Conservation (phyloP, 1,140 invertebrate genomes). For the Ceratosolen fusciceps region DNA sequence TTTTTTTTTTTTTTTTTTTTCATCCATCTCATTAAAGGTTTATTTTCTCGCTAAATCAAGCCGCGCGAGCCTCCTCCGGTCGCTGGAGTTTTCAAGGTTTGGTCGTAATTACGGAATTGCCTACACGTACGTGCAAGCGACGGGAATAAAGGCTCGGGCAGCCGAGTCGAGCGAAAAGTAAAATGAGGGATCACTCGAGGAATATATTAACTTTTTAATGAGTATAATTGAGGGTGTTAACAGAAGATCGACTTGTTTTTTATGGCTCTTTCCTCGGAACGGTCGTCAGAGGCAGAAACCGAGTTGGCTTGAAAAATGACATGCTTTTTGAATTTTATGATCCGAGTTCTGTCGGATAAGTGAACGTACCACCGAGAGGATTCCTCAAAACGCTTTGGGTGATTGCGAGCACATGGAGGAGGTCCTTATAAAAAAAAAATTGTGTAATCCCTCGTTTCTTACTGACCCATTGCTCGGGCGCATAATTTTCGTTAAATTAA, state of each 20-base stretch:
- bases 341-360: too few relatives aligned
- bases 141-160: background rate
- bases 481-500: too few relatives aligned
- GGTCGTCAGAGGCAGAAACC: background rate
- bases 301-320: background rate
- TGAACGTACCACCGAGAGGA: too few relatives aligned
- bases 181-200: background rate
- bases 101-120: constrained; percentile 38
- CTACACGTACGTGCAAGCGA: background rate
- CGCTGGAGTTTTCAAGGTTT: constrained; percentile 22
- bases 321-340: background rate
- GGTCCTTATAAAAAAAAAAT: too few relatives aligned
- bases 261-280: background rate
- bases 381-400: too few relatives aligned
- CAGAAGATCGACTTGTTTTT: constrained; percentile 12
- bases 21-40: constrained; percentile 22
- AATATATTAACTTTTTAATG: constrained; percentile 34
- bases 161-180: background rate
- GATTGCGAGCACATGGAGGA: too few relatives aligned
- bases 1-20: constrained; percentile 7
- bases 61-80: background rate
- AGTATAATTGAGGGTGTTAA: constrained; percentile 31
- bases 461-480: too few relatives aligned
- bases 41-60: constrained; percentile 44
- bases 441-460: too few relatives aligned